Evolutionary conservation across 2,113 vertebrate species (phyloP).

Genomic region (Eulemur macaco): DNA sequence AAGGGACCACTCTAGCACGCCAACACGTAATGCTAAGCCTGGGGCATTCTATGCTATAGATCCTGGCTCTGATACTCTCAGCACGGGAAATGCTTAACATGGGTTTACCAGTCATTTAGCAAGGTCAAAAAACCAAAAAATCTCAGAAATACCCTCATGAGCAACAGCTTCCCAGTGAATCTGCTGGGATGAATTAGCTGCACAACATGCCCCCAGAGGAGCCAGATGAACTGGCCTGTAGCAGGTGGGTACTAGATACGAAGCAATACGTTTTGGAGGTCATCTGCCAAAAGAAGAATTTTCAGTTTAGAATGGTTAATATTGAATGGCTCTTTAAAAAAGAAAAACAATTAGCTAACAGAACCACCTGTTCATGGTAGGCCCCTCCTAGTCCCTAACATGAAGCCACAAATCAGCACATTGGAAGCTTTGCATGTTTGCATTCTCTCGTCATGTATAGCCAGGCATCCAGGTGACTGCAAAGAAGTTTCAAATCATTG

Average conservation of each 20-base stretch:
- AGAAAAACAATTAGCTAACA: neutral
- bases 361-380: neutral
- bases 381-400: neutral
- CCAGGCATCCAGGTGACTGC: neutral
- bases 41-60: neutral
- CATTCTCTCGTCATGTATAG: neutral
- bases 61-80: neutral
- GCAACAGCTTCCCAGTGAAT: neutral
- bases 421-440: neutral
- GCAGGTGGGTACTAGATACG: neutral
- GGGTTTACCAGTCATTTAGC: neutral
- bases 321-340: neutral
- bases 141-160: neutral
- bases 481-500: neutral
- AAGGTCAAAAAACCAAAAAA: neutral
- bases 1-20: neutral
- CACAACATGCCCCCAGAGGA: neutral
- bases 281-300: neutral
- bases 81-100: neutral
- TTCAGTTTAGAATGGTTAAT: constrained; percentile 32
- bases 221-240: neutral
- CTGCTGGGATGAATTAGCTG: constrained; percentile 21
- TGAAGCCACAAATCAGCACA: neutral
- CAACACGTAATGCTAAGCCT: neutral
- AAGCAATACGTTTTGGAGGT: neutral